Conservation (phyloP, 1,140 invertebrate species). For the Parapsyche elsis region DNA sequence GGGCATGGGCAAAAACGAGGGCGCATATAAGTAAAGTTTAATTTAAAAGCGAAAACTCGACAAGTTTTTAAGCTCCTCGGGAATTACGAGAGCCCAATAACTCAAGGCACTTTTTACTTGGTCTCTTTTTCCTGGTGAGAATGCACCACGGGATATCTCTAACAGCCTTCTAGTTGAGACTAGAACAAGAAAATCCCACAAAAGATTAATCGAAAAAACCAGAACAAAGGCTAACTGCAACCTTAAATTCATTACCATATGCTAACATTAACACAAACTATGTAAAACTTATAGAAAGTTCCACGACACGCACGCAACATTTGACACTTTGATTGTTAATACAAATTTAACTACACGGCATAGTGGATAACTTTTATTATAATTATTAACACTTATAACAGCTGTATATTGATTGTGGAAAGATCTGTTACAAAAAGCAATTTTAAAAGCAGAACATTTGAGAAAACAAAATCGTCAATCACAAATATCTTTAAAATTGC, state of each 20-base stretch:
- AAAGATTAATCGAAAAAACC: background rate
- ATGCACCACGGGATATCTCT: background rate
- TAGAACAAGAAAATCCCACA: constrained; percentile 6
- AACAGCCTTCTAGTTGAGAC: background rate
- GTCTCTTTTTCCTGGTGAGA: background rate
- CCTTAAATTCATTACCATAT: background rate
- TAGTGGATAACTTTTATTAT: no score
- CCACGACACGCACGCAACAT: no score
- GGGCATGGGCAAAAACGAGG: no score
- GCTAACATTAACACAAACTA: background rate
- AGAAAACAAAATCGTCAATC: no score
- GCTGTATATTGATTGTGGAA: no score
- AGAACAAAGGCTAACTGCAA: background rate
- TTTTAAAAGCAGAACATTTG: no score
- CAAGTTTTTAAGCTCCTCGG: constrained; percentile 18
- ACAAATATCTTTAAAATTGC: no score
- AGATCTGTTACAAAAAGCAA: no score
- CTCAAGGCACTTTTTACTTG: background rate
- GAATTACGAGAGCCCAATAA: background rate
- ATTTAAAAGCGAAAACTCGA: constrained; percentile 30
- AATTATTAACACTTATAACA: no score
- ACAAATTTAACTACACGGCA: no score
- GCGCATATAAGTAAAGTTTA: background rate
- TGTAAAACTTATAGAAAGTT: background rate
- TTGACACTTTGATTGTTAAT: no score